Evolutionary conservation across 2,113 vertebrate species (phyloP).

Genomic region (Leiothrix lutea): DNA sequence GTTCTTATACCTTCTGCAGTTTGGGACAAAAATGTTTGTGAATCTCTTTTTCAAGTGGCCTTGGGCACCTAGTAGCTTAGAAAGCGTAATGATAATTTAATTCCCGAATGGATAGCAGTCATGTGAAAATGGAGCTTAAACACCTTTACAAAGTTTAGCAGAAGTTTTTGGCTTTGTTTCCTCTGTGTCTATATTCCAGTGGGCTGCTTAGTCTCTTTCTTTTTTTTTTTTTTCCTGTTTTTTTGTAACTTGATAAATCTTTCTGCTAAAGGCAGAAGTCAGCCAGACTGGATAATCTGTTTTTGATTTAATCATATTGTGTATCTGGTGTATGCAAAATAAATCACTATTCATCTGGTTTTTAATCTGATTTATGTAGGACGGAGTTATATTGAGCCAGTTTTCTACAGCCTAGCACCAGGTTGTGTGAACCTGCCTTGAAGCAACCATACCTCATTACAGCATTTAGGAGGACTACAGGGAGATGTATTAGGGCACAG

Average conservation of each 20-base stretch:
- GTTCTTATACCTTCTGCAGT: not conserved
- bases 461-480: not conserved
- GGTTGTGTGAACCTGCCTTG: not conserved
- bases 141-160: not conserved
- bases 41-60: not conserved
- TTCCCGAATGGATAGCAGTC: not conserved
- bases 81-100: not conserved
- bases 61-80: not conserved
- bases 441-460: not conserved
- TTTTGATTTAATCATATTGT: conserved; percentile 64
- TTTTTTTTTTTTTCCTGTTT: not conserved
- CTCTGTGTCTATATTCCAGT: not conserved
- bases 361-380: conserved; percentile 41
- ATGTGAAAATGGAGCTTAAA: not conserved
- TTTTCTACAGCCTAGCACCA: not conserved
- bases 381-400: not conserved
- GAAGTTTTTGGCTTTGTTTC: not conserved
- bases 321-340: conserved; percentile 59
- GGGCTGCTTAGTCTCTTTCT: not conserved
- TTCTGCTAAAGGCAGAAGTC: conserved; percentile 51
- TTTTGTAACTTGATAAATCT: conserved; percentile 40
- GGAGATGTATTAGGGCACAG: not conserved
- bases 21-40: not conserved
- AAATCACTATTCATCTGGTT: conserved; percentile 61
- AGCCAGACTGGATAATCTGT: conserved; percentile 61